A percentile compares a stretch with the other conserved stretches of the same genome.
Conservation (phyloP, 2,888 invertebrate species). For the Pterostichus madidus region DNA sequence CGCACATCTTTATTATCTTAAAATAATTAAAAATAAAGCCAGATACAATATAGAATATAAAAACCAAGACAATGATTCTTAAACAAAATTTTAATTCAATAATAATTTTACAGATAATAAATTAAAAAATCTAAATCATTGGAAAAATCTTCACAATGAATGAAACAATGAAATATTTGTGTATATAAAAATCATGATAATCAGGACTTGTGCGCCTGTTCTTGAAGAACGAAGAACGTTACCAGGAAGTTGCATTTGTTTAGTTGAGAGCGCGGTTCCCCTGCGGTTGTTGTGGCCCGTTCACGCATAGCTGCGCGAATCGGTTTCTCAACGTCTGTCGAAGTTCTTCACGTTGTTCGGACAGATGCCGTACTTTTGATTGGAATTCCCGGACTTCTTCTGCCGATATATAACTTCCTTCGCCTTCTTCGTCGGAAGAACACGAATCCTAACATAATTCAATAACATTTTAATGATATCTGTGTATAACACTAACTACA, state of each 20-base stretch:
- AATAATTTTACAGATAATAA: slow-evolving; percentile 40
- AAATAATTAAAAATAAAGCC: not conserved
- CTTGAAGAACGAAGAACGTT: slow-evolving; percentile 40
- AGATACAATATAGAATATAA: slow-evolving; percentile 5
- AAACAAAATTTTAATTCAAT: slow-evolving; percentile 25
- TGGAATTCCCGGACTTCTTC: slow-evolving; percentile 94
- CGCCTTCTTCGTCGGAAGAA: slow-evolving; percentile 87
- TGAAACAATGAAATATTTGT: slow-evolving; percentile 20
- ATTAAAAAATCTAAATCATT: slow-evolving; percentile 14
- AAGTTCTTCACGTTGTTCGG: slow-evolving; percentile 89
- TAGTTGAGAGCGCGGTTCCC: slow-evolving; percentile 55
- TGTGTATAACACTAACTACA: too few species aligned
- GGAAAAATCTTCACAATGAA: slow-evolving; percentile 24
- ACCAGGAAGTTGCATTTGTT: slow-evolving; percentile 69
- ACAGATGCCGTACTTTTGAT: slow-evolving; percentile 87
- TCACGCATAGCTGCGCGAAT: slow-evolving; percentile 88
- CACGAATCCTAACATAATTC: slow-evolving; percentile 83
- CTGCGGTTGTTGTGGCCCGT: slow-evolving; percentile 75
- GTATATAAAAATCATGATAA: slow-evolving; percentile 19
- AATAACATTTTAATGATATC: not conserved
- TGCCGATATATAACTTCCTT: slow-evolving; percentile 88
- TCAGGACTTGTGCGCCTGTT: slow-evolving; percentile 47
- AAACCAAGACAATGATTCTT: slow-evolving; percentile 26
- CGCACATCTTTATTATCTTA: slow-evolving; percentile 48
- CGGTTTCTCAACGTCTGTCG: slow-evolving; percentile 89